Evolutionary conservation across 2,797 vertebrate genomes (phyloP), one percentile per base, ranked within the genome.

Genomic region (Melanotaenia maccullochi): DNA sequence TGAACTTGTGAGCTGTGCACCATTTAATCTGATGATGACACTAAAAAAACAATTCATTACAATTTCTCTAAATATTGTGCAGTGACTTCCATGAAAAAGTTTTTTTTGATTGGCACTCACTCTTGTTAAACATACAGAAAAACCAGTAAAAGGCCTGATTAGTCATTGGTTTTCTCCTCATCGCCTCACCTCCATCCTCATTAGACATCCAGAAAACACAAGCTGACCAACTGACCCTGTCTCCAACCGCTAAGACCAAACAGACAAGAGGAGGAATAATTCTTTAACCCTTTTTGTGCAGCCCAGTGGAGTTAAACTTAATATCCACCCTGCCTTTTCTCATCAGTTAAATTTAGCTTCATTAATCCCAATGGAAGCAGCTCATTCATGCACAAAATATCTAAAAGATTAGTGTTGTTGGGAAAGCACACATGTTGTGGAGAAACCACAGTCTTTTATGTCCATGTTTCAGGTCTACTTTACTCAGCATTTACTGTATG

Each of bases 291-390:
- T 62, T 28, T 33, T 35, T 71, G 32, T 60, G 61, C 22, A 57
- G 54, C 55, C 59, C 54, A 28, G 55, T 33, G 35, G 33, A 76
- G 42, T 79, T 78, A 47, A 67, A 68, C 79, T 81, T 78, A 81
- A 85, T 81, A 83, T 81, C 68, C 73, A 73, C 44, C 44, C 72
- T 74, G 67, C 49, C 49, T 79, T 85, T 83, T 76, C 66, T 44
- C 64, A 80, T 76, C 49, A 76, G 56, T 84, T 73, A 69, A 76
- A 80, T 60, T 28, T 57, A 65, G n/a, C 73, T 75, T 79, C 81
- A 83, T 85, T 84, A 84, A 73, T 84, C 79, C 79, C 74, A 51
- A 3, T 28, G 74, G 73, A 71, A 44, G 70, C 59, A 35, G 71
- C 71, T 66, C 60, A 79, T 80, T 86, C 58, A 67, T 22, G 55